Base-by-base conservation (phyloP, 2,888 invertebrate species). In the Sympetrum striolatum region DNA sequence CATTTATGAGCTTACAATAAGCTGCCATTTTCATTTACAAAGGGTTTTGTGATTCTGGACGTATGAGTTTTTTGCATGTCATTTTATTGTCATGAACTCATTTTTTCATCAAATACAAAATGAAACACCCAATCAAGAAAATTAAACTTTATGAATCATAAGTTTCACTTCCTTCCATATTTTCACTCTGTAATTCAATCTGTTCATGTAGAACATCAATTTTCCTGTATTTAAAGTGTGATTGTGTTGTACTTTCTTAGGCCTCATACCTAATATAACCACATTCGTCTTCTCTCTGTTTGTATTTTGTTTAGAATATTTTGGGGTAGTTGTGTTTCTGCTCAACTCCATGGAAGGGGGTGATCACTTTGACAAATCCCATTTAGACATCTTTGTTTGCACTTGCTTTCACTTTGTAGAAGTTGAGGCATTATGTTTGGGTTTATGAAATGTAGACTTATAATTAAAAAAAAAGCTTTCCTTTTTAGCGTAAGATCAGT, bases 381-480 rank as follows among this genome's bases (percentile, higher is more conserved):
- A 25, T 58, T 58, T 82, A 82, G 82, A 82, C 58, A 31, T 82
- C 58, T 35, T 82, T 82, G 82, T 58, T 82, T 82, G 35, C 58
- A 60, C 58, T 58, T 82, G 82, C 53, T 82, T 82, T 82, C 58
- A 82, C 25, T 82, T 82, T 82, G 25, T 82, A 35, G 10, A 82
- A 5, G 31, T 53, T 35, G 53, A 82, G 58, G 82, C 53, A 53
- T 58, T 44, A 14, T 37, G 58, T 58, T 53, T 12, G 82, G 82
- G 58, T 58, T 82, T 58, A 35, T 82, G 53, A 58, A 35, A 64
- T 22, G 86, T 86, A 60, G 60, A 37, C 8, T 15, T 64, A 73
- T 31, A 73, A 73, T 14, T 73, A 14, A 25, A 14, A 86, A 39
- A 86, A 37, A 58, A 60, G 58, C 31, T 64, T 86, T 60, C 86